Conservation (phyloP, 2,888 invertebrate genomes). For the Germaria angustata region DNA sequence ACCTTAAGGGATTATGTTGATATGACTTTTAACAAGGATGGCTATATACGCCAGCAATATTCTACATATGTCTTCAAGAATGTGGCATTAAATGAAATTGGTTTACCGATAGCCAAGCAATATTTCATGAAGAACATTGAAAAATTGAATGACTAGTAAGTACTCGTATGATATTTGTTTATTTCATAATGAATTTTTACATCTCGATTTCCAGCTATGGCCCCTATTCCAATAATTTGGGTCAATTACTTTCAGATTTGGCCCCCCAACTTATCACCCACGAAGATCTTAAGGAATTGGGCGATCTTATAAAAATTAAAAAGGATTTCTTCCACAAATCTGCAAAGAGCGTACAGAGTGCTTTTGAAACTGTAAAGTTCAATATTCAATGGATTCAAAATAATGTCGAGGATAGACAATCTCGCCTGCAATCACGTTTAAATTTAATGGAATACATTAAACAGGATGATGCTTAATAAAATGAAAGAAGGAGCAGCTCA, state of each 20-base stretch:
- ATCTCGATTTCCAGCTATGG: constrained; percentile 79
- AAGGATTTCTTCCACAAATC: constrained; percentile 84
- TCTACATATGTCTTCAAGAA: constrained; percentile 83
- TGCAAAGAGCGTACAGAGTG: constrained; percentile 85
- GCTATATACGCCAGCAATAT: constrained; percentile 86
- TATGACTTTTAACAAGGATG: constrained; percentile 83
- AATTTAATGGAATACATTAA: constrained; percentile 37
- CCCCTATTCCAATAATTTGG: constrained; percentile 80
- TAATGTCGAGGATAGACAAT: constrained; percentile 78
- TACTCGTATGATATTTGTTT: constrained; percentile 66
- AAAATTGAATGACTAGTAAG: constrained; percentile 85
- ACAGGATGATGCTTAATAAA: constrained; percentile 30
- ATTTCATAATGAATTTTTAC: not conserved
- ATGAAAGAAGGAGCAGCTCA: not conserved
- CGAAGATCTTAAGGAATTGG: constrained; percentile 80
- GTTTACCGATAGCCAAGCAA: constrained; percentile 86
- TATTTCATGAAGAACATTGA: constrained; percentile 85
- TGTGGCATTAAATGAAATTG: constrained; percentile 84
- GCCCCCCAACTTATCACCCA: constrained; percentile 81
- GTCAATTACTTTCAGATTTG: constrained; percentile 80
- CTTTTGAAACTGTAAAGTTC: constrained; percentile 86
- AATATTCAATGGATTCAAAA: constrained; percentile 88
- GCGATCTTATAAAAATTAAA: constrained; percentile 82
- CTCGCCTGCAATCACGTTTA: constrained; percentile 60
- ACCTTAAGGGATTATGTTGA: constrained; percentile 83